phyloP scores from a whole-genome alignment of 2,888 invertebrate genomes.

The Cerceris ruficornis region DNA sequence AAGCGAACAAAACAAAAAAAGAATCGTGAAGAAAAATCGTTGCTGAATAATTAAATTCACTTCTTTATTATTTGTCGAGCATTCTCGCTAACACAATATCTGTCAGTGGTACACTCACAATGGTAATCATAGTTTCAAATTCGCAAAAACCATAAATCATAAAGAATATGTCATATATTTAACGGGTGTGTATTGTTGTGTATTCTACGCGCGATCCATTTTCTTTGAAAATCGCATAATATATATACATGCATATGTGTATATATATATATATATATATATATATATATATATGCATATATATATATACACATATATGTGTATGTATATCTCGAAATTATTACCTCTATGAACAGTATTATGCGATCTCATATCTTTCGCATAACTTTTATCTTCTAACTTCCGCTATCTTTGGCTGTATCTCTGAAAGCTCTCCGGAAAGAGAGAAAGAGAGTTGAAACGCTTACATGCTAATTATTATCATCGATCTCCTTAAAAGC shows the following conservation, averaged over 20 bases:
- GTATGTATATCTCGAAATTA: not conserved
- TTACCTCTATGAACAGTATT: constrained; percentile 58
- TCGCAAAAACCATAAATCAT: constrained; percentile 67
- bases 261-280: not conserved
- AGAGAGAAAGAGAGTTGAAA: constrained; percentile 42
- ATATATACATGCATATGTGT: no score
- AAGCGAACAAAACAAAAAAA: constrained; percentile 39
- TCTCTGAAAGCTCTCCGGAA: constrained; percentile 16
- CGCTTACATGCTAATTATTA: constrained; percentile 81
- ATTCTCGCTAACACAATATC: constrained; percentile 73
- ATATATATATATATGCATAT: not conserved
- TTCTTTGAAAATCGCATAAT: no score
- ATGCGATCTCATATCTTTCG: constrained; percentile 30
- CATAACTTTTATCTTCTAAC: constrained; percentile 7
- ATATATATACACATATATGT: not conserved
- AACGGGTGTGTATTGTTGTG: constrained; percentile 43
- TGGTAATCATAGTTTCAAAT: constrained; percentile 65
- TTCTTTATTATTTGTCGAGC: constrained; percentile 75
- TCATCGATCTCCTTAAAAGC: constrained; percentile 72
- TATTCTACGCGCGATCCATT: constrained; percentile 9
- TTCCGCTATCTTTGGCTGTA: constrained; percentile 36
- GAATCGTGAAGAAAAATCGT: constrained; percentile 29
- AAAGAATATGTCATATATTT: constrained; percentile 64
- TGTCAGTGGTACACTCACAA: constrained; percentile 74
- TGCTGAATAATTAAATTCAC: constrained; percentile 75